Percentiles rank a stretch among this genome's conserved stretches.
Evolutionary conservation across 2,113 vertebrate species (phyloP).

Genomic region (Neolamprologus ventralis): DNA sequence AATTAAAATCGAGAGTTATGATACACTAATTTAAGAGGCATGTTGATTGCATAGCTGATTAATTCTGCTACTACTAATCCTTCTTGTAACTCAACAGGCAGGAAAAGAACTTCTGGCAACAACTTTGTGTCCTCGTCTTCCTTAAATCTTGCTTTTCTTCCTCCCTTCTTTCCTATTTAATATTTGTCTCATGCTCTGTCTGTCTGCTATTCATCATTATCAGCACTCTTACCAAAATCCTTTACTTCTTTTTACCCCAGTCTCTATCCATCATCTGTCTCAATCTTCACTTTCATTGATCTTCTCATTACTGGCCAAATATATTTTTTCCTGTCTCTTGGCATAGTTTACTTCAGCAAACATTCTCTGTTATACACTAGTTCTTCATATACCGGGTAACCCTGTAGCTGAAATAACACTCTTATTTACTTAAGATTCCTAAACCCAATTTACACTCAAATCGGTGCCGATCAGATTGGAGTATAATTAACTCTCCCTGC

Average conservation of each 20-base stretch:
- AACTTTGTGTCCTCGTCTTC: background rate
- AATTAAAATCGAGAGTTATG: constrained; percentile 16
- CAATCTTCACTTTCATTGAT: constrained; percentile 47
- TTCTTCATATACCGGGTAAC: background rate
- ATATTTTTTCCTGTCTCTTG: background rate
- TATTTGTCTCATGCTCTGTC: constrained; percentile 5
- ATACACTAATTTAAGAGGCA: constrained; percentile 21
- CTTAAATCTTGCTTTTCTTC: background rate
- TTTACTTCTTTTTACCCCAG: background rate
- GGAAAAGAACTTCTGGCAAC: background rate
- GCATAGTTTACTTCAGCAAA: constrained; percentile 9
- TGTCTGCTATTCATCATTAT: constrained; percentile 47
- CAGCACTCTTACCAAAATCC: constrained; percentile 11
- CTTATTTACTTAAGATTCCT: background rate
- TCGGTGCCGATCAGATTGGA: background rate
- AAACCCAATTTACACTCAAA: background rate
- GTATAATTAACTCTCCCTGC: background rate
- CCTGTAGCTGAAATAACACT: background rate
- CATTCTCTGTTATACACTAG: background rate
- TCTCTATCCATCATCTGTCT: constrained; percentile 43
- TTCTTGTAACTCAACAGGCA: background rate
- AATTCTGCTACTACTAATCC: background rate
- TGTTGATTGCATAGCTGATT: constrained; percentile 30
- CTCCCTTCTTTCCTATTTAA: background rate
- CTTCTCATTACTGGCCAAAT: constrained; percentile 40